phyloP scores from a whole-genome alignment of 2,113 vertebrate species.

The Sinocyclocheilus rhinocerous region DNA sequence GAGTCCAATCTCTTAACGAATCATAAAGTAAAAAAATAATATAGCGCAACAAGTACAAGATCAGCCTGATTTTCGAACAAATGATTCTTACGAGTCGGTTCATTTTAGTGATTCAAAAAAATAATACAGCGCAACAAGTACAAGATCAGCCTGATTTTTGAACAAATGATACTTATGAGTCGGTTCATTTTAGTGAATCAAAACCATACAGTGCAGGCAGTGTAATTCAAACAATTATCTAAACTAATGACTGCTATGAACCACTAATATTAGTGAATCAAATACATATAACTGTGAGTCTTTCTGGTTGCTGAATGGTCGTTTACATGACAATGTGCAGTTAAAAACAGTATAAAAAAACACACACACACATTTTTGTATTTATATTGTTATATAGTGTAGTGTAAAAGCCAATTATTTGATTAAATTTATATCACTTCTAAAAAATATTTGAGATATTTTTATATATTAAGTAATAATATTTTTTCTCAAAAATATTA shows the following conservation, averaged over 20 bases:
- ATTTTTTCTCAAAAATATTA: background rate
- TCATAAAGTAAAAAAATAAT: too few species aligned
- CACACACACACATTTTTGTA: too few species aligned
- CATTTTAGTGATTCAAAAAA: background rate
- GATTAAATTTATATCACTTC: background rate
- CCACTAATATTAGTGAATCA: background rate
- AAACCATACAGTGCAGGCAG: background rate
- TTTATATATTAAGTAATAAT: background rate
- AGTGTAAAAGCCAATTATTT: background rate
- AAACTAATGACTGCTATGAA: background rate
- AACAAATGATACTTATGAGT: background rate
- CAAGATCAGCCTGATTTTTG: background rate
- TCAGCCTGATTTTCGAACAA: background rate
- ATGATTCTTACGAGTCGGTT: background rate
- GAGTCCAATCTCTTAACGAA: too few species aligned
- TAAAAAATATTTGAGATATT: background rate
- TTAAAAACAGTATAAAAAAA: background rate
- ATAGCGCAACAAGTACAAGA: too few species aligned
- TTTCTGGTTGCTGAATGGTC: background rate
- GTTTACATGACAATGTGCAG: background rate
- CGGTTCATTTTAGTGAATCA: background rate
- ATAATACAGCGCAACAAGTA: too few species aligned
- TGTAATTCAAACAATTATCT: background rate
- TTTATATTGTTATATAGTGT: too few species aligned
- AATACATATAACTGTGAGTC: background rate